These are phyloP conservation scores for Pegoplata infirma DNA, from an alignment of 2,888 invertebrate species.

Conservation along the genomic window DNA sequence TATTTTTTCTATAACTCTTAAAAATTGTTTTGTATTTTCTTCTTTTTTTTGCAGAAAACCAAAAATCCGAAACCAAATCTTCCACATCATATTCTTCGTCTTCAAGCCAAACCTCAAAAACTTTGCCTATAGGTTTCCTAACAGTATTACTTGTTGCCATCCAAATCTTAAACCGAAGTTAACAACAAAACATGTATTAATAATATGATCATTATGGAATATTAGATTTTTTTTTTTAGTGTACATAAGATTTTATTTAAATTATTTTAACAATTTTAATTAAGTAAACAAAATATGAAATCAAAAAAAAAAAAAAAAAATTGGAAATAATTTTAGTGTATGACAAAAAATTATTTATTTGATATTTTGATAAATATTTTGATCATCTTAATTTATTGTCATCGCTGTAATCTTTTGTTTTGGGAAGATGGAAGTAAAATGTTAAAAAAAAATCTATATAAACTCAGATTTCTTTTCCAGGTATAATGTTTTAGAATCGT, in stretches of 20 bases:
- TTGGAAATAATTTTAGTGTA: no score
- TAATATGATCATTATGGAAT: neutral
- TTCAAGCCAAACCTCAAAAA: neutral
- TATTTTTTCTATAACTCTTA: no score
- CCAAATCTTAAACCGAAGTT: conserved; percentile 38
- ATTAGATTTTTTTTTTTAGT: neutral
- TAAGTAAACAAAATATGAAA: neutral
- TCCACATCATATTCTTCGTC: conserved; percentile 33
- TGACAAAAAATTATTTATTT: no score
- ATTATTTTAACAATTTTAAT: neutral
- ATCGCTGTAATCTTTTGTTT: no score
- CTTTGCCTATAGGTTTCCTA: neutral
- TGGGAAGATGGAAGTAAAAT: no score
- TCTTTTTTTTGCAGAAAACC: conserved; percentile 43
- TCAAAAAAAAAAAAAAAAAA: no score
- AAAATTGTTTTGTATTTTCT: conserved; percentile 2
- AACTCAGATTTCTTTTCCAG: no score
- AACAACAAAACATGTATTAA: conserved; percentile 42
- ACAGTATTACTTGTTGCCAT: conserved; percentile 11
- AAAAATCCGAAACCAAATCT: conserved; percentile 52
- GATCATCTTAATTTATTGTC: no score
- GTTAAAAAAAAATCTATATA: no score
- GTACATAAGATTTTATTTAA: neutral
- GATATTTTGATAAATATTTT: no score
- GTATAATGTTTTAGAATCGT: no score